Percentiles rank a stretch among this genome's conserved stretches.
These are phyloP conservation scores for Drosophila kanapiae DNA, from an alignment of 1,140 invertebrate species.

Conservation along the genomic window DNA sequence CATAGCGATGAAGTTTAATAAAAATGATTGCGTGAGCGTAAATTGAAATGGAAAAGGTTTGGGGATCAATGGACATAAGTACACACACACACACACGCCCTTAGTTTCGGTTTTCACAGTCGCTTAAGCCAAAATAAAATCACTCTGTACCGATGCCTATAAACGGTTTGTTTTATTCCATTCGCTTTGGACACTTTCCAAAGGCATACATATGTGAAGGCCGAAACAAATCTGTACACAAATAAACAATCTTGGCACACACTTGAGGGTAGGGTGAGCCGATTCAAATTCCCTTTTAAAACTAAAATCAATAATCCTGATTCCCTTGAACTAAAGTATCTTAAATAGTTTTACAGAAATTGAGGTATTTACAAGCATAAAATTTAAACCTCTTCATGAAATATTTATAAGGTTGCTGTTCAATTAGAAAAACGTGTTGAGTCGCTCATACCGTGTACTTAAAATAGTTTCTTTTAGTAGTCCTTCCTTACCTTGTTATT, in stretches of 20 bases:
- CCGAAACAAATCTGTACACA: slow-evolving; percentile 14
- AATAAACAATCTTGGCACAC: slow-evolving; percentile 20
- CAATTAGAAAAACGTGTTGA: no score
- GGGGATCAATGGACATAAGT: slow-evolving; percentile 49
- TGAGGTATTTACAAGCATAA: no score
- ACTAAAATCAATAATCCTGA: background rate
- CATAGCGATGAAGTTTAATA: slow-evolving; percentile 68
- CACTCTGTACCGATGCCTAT: slow-evolving; percentile 40
- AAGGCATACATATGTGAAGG: slow-evolving; percentile 36
- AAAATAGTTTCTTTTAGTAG: no score
- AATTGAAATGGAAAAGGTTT: slow-evolving; percentile 52
- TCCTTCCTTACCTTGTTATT: no score
- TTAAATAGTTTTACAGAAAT: background rate
- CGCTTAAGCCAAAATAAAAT: slow-evolving; percentile 42
- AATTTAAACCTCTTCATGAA: no score
- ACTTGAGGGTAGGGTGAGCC: background rate
- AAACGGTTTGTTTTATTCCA: slow-evolving; percentile 41
- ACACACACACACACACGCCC: background rate
- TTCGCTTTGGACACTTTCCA: slow-evolving; percentile 14
- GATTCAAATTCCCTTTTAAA: background rate
- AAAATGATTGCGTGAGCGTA: slow-evolving; percentile 73
- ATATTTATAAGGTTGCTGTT: no score
- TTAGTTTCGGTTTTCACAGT: slow-evolving; percentile 49
- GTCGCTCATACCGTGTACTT: no score
- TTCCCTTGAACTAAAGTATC: no score